Percentiles rank a stretch among this genome's conserved stretches.
phyloP scores from a whole-genome alignment of 2,113 vertebrate species.

The Bubalus kerabau region DNA sequence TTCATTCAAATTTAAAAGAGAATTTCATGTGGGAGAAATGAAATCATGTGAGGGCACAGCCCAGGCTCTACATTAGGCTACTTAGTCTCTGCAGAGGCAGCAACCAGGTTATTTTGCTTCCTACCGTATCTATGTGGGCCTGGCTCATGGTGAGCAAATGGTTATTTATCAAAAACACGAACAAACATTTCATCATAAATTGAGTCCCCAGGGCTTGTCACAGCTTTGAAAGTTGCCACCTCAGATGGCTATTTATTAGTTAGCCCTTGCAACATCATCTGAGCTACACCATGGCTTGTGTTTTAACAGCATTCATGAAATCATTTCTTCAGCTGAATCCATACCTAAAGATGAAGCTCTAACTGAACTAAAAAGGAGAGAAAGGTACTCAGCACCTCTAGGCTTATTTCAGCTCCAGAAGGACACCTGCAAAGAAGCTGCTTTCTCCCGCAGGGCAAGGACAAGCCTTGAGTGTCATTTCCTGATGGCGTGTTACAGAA shows the following conservation, averaged over 20 bases:
- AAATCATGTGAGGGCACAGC: neutral
- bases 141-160: neutral
- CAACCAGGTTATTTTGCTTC: neutral
- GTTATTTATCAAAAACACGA: neutral
- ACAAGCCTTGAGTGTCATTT: neutral
- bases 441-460: neutral
- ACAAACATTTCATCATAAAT: neutral
- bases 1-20: neutral
- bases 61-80: neutral
- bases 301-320: accelerated
- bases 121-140: neutral
- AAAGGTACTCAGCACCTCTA: neutral
- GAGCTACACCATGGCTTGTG: neutral
- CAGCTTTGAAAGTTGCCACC: neutral
- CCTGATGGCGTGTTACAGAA: neutral
- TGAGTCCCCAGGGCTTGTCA: neutral
- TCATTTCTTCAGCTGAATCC: neutral
- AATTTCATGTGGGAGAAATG: neutral
- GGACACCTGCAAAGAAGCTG: neutral
- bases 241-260: neutral
- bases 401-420: neutral
- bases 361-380: neutral
- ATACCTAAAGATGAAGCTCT: neutral
- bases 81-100: neutral
- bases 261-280: neutral